Evolutionary conservation across 2,888 invertebrate genomes (phyloP).

Genomic region (Agriopis marginaria): DNA sequence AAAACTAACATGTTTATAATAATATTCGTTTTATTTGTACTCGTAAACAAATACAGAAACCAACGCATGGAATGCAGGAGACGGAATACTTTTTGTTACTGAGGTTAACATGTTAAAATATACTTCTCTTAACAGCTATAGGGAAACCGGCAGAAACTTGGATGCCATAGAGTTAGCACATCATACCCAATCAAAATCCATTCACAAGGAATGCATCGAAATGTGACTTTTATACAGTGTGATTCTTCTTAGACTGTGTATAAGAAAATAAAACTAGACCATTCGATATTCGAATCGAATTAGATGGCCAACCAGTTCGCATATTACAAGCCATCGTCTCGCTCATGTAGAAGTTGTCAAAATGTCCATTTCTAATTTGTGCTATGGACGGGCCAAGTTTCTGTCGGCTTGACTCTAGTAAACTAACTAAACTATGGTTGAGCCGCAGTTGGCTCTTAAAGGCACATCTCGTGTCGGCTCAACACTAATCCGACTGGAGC

Average conservation of each 20-base stretch:
- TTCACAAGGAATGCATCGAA: neutral
- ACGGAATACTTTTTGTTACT: conserved; percentile 75
- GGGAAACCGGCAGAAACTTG: conserved; percentile 5
- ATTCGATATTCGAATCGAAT: no score
- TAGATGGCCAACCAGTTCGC: no score
- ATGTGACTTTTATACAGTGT: neutral
- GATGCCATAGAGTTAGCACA: neutral
- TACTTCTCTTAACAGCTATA: conserved; percentile 30
- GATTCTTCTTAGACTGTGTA: no score
- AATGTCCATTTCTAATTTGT: neutral
- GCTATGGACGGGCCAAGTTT: neutral
- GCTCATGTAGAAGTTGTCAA: neutral
- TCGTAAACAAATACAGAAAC: conserved; percentile 66
- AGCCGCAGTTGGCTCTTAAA: neutral
- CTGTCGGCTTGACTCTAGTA: neutral
- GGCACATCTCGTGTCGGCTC: neutral
- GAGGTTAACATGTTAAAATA: conserved; percentile 64
- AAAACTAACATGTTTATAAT: conserved; percentile 59
- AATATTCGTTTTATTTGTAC: conserved; percentile 78
- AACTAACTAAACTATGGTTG: conserved; percentile 2
- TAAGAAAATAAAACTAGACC: no score
- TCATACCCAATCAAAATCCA: neutral
- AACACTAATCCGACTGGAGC: neutral
- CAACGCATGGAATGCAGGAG: conserved; percentile 74
- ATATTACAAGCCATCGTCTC: no score